Conservation (phyloP, 2,888 invertebrate genomes). For the Lasioglossum calceatum region DNA sequence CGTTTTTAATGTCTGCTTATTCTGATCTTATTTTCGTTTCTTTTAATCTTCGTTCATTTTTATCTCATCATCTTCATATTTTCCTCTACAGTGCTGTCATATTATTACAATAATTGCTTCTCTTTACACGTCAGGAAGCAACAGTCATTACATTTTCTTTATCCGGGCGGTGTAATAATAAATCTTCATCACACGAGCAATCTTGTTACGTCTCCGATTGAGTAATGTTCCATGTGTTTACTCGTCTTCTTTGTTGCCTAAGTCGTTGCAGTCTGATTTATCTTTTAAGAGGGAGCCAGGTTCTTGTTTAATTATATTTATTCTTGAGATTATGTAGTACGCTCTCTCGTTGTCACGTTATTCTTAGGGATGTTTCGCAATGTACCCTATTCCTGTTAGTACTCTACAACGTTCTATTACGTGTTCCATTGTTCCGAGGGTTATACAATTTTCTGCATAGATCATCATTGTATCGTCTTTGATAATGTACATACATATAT, state of each 20-base stretch:
- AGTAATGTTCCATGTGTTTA: too few relatives aligned
- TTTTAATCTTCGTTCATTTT: too few relatives aligned
- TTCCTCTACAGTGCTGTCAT: too few relatives aligned
- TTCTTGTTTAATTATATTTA: not conserved
- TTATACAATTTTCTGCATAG: not conserved
- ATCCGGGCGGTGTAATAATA: too few relatives aligned
- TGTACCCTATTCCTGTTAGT: not conserved
- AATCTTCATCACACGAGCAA: not conserved
- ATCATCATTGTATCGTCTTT: not conserved
- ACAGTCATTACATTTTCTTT: too few relatives aligned
- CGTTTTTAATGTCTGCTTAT: too few relatives aligned
- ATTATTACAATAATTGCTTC: too few relatives aligned
- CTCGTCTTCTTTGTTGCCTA: too few relatives aligned
- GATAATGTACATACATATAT: not conserved
- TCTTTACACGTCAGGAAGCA: too few relatives aligned
- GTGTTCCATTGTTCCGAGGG: not conserved
- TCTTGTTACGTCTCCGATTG: too few relatives aligned
- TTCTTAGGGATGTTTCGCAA: not conserved
- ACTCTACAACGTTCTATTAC: not conserved
- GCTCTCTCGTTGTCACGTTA: not conserved
- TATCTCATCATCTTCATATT: too few relatives aligned
- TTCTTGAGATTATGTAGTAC: not conserved
- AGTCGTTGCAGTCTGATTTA: not conserved
- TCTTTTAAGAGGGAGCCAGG: not conserved
- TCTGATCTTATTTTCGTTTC: too few relatives aligned